Evolutionary conservation across 2,797 vertebrate genomes (phyloP), one percentile per base, ranked within the genome.

Genomic region (Falco cherrug): DNA sequence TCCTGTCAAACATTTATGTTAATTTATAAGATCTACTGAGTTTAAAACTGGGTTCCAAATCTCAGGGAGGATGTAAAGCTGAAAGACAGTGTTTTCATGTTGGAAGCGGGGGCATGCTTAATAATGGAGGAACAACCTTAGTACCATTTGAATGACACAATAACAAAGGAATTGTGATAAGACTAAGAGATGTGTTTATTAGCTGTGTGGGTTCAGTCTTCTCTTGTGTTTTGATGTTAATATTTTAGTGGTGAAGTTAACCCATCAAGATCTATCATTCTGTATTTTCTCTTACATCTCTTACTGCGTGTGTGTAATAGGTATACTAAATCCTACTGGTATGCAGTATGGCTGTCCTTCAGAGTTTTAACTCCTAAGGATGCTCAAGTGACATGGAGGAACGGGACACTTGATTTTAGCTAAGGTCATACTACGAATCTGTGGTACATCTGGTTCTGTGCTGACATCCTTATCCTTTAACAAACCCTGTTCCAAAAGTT

Each of bases 401-500:
- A 56, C 28, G 24, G 45, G 60, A 48, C n/a, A n/a, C 25, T 16
- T 5, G 0, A 19, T 61, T 59, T 59, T 73, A n/a, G 35, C 35
- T 60, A 3, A 35, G 6, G 26, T 78, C 65, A 7, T 65, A 26
- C 15, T 67, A 6, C 51, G 22, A 56, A 56, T 33, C 43, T 79
- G 21, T 53, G n/a, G 14, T 25, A 56, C 0, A 0, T 51, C 22
- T 0, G 0, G 0, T 75, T 84, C 56, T 47, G 11, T 69, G 16
- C 35, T 84, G 37, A 19, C 31, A n/a, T 89, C 29, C 8, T 93
- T 8, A 53, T 86, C 12, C 33, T 86, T 78, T 39, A 51, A 43
- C 31, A 74, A 74, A 53, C 9, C 4, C 3, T 65, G 6, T 81
- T 84, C 29, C 16, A 28, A 7, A 89, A 73, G 21, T 59, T 84